Evolutionary conservation across 2,113 vertebrate species (phyloP).

Genomic region (Corvus cornix): DNA sequence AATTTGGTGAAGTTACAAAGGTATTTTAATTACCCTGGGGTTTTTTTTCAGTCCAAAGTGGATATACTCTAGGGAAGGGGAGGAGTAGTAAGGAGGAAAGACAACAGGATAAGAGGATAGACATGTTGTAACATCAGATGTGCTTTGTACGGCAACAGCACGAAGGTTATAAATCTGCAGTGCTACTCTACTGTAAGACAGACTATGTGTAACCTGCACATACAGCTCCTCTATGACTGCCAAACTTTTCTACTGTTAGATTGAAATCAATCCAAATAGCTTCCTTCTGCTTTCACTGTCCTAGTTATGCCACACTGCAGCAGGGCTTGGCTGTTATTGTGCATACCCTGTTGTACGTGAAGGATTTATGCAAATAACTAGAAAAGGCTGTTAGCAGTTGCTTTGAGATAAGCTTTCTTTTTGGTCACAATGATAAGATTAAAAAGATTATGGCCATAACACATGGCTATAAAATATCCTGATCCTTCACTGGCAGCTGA

Average conservation of each 20-base stretch:
- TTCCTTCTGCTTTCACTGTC: not conserved
- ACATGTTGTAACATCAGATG: not conserved
- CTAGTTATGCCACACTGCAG: not conserved
- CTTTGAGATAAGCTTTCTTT: not conserved
- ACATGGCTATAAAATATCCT: not conserved
- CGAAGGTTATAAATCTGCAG: not conserved
- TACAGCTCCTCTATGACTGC: not conserved
- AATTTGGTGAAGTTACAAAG: not conserved
- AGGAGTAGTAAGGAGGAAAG: not conserved
- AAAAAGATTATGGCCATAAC: not conserved
- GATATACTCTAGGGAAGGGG: fast-evolving
- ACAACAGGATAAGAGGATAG: not conserved
- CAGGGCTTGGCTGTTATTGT: not conserved
- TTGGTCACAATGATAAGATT: not conserved
- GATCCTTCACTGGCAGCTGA: not conserved
- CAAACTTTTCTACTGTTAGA: not conserved
- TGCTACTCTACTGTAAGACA: not conserved
- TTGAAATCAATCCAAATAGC: not conserved
- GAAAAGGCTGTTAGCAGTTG: not conserved
- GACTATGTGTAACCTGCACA: not conserved
- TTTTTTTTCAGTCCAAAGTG: not conserved
- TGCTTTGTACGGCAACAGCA: not conserved
- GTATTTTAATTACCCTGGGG: not conserved
- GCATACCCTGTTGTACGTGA: fast-evolving
- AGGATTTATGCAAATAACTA: not conserved